These are phyloP conservation scores for Carcinoscorpius rotundicauda DNA, from an alignment of 1,140 invertebrate species.

Conservation along the genomic window DNA sequence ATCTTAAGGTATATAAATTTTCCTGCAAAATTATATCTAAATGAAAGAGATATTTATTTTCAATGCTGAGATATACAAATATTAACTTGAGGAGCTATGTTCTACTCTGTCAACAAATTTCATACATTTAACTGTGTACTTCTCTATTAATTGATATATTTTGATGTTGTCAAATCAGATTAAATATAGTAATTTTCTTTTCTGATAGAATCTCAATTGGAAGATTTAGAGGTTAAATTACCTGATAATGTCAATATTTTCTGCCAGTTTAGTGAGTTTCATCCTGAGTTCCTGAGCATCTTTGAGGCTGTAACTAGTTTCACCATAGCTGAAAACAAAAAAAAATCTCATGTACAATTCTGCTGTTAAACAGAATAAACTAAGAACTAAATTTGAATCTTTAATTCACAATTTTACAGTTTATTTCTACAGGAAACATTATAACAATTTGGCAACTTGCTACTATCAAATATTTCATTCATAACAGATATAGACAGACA, in stretches of 20 bases:
- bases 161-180: too few species aligned
- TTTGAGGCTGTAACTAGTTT: conserved; percentile 66
- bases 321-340: conserved; percentile 53
- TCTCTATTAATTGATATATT: too few species aligned
- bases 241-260: conserved; percentile 65
- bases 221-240: conserved; percentile 23
- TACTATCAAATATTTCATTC: conserved; percentile 9
- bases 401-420: conserved; percentile 4
- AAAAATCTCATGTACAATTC: background rate
- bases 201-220: too few species aligned
- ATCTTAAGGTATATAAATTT: too few species aligned
- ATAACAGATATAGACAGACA: too few species aligned
- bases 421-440: conserved; percentile 1
- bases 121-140: too few species aligned
- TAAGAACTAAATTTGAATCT: conserved; percentile 13
- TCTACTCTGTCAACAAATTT: too few species aligned
- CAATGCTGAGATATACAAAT: too few species aligned
- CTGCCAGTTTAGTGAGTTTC: conserved; percentile 71
- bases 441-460: background rate
- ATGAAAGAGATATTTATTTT: too few species aligned
- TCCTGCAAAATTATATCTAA: too few species aligned
- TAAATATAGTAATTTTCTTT: too few species aligned
- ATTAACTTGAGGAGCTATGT: too few species aligned
- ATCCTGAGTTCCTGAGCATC: conserved; percentile 68
- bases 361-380: conserved; percentile 11